Evolutionary conservation across 1,140 invertebrate genomes (phyloP).

Genomic region (Campoletis sonorensis): DNA sequence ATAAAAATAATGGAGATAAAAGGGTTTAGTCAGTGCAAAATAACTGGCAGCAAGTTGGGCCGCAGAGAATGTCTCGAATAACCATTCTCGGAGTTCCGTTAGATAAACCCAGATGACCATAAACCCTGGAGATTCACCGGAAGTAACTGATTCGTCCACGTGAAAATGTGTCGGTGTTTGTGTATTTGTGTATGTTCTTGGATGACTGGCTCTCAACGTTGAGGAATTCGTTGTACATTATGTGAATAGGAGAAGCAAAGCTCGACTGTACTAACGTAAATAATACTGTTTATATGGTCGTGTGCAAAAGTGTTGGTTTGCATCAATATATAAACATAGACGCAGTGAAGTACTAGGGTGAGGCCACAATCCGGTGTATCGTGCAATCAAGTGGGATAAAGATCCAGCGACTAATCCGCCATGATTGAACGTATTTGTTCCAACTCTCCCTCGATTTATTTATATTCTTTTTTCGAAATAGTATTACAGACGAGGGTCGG

Average conservation of each 20-base stretch:
- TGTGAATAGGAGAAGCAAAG: not conserved
- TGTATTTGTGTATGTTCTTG: not conserved
- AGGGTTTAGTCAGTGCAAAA: too few relatives aligned
- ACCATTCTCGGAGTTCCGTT: conserved; percentile 25
- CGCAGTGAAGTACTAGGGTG: not conserved
- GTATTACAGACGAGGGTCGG: not conserved
- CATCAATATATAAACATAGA: too few relatives aligned
- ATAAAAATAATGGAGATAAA: too few relatives aligned
- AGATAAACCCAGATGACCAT: conserved; percentile 37
- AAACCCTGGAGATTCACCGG: conserved; percentile 31
- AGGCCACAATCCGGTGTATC: conserved; percentile 35
- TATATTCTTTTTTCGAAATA: not conserved
- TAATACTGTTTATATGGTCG: not conserved
- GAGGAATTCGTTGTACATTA: conserved; percentile 32
- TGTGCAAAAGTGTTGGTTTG: not conserved
- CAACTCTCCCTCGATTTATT: conserved; percentile 1
- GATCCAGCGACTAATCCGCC: conserved; percentile 34
- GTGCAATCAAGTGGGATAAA: conserved; percentile 42
- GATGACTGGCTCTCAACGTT: not conserved
- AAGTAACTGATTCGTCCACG: conserved; percentile 31
- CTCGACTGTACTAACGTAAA: conserved; percentile 14
- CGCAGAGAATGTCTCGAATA: conserved; percentile 21
- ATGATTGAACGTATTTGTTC: conserved; percentile 40
- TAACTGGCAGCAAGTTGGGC: not conserved
- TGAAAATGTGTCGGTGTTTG: not conserved